These are phyloP conservation scores for Seladonia tumulorum DNA, from an alignment of 2,888 invertebrate species.

Conservation along the genomic window DNA sequence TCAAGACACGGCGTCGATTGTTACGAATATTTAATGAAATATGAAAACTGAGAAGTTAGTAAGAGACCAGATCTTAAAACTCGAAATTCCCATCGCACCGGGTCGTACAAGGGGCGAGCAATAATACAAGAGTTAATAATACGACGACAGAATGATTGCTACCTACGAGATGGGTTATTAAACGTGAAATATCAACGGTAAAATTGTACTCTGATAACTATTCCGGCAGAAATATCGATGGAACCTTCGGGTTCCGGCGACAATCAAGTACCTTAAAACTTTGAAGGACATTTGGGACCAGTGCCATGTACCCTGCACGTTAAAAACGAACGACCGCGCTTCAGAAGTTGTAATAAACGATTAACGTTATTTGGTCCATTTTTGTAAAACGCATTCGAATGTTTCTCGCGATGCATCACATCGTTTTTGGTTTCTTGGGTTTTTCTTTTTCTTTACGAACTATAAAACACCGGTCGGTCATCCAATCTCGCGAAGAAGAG, in stretches of 20 bases:
- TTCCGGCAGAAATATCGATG: constrained; percentile 38
- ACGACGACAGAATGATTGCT: constrained; percentile 33
- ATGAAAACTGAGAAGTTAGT: neutral
- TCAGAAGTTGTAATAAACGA: constrained; percentile 39
- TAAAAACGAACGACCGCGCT: constrained; percentile 36
- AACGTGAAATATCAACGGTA: constrained; percentile 43
- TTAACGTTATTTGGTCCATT: constrained; percentile 62
- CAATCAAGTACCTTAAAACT: constrained; percentile 46
- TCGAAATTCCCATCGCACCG: constrained; percentile 12
- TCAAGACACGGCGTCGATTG: neutral
- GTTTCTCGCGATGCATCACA: constrained; percentile 24
- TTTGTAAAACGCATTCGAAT: constrained; percentile 33
- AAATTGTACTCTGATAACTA: constrained; percentile 63
- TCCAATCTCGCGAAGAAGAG: neutral
- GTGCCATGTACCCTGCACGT: constrained; percentile 13
- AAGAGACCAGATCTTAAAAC: neutral
- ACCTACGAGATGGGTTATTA: constrained; percentile 37
- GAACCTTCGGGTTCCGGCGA: constrained; percentile 38
- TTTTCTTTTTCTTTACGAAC: constrained; percentile 5
- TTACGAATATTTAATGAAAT: neutral
- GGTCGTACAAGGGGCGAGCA: neutral
- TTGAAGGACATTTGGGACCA: constrained; percentile 31
- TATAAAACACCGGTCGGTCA: constrained; percentile 5
- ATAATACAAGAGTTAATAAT: constrained; percentile 26
- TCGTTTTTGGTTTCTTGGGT: constrained; percentile 11